These are phyloP conservation scores for Holocentrus rufus DNA, from an alignment of 2,797 vertebrate genomes.

Conservation along the genomic window DNA sequence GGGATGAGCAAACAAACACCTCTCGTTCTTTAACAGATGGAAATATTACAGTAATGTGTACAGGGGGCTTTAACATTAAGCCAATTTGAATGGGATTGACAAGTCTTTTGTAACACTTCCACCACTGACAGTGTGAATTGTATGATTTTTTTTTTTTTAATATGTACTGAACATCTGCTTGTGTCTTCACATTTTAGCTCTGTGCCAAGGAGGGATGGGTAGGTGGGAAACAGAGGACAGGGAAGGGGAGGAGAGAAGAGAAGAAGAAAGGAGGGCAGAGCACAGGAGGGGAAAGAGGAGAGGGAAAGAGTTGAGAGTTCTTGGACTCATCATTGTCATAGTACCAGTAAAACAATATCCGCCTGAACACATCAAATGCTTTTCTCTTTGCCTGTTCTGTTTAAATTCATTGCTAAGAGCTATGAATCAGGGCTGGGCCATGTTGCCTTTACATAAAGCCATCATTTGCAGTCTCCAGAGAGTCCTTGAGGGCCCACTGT, in stretches of 20 bases:
- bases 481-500: neutral
- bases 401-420: neutral
- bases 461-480: neutral
- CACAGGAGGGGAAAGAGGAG: neutral
- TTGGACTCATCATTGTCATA: neutral
- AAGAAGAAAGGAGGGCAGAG: neutral
- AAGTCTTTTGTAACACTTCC: constrained; percentile 7
- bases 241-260: neutral
- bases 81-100: constrained; percentile 26
- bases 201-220: neutral
- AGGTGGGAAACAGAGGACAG: neutral
- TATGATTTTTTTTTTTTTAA: neutral
- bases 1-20: neutral
- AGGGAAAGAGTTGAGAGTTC: neutral
- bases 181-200: too few relatives aligned
- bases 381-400: neutral
- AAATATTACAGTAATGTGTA: neutral
- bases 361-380: too few relatives aligned
- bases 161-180: too few relatives aligned
- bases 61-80: constrained; percentile 2
- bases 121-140: neutral
- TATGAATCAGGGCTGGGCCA: neutral
- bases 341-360: too few relatives aligned
- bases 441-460: neutral
- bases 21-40: neutral